These are phyloP conservation scores for Sweltsa coloradensis DNA, from an alignment of 1,140 invertebrate genomes.

Conservation along the genomic window DNA sequence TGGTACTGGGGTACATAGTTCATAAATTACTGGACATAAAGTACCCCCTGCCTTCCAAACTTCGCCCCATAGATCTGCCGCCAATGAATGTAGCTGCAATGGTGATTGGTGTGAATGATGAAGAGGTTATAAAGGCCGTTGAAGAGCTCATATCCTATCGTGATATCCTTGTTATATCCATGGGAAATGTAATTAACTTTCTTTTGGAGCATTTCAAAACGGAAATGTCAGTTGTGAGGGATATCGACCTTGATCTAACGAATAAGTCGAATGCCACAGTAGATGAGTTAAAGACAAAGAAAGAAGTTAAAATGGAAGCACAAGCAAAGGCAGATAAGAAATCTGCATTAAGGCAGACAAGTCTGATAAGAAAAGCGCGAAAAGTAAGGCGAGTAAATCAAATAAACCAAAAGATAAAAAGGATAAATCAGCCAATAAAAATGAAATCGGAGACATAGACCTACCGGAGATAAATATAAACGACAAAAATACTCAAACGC, in stretches of 20 bases:
- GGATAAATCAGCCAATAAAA: background rate
- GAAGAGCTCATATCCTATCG: conserved; percentile 31
- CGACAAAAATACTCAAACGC: conserved; percentile 39
- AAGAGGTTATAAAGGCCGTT: conserved; percentile 28
- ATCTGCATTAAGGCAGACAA: conserved; percentile 6
- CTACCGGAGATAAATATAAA: conserved; percentile 18
- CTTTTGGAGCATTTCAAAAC: conserved; percentile 37
- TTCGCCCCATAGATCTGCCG: conserved; percentile 27
- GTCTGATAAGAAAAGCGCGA: conserved; percentile 2
- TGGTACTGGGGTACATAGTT: conserved; percentile 39
- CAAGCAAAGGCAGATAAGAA: conserved; percentile 1
- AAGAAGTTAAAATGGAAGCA: no score
- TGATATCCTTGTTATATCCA: conserved; percentile 35
- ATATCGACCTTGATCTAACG: conserved; percentile 31
- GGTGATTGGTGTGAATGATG: conserved; percentile 34
- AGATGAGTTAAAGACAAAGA: no score
- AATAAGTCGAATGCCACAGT: conserved; percentile 7
- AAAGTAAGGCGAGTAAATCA: background rate
- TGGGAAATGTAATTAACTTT: conserved; percentile 40
- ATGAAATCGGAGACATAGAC: conserved; percentile 17
- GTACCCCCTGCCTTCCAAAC: conserved; percentile 32
- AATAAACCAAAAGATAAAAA: background rate
- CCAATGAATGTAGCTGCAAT: conserved; percentile 31
- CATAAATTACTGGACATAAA: conserved; percentile 39
- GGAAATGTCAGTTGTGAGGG: conserved; percentile 29